A percentile compares a stretch with the other conserved stretches of the same genome.
Evolutionary conservation across 1,140 invertebrate genomes (phyloP).

Genomic region (Cotesia typhae): DNA sequence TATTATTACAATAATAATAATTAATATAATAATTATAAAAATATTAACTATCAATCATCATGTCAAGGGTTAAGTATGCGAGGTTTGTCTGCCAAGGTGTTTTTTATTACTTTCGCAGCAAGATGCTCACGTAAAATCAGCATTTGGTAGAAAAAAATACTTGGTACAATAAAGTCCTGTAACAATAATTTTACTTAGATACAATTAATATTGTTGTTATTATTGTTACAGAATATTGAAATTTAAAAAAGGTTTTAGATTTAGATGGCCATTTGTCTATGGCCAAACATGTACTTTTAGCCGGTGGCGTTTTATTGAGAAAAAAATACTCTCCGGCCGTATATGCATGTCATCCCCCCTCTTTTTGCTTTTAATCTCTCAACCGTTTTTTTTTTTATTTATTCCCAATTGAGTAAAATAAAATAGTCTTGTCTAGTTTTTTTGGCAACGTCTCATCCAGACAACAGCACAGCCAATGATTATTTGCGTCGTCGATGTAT

Average conservation of each 20-base stretch:
- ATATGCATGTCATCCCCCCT: slow-evolving; percentile 52
- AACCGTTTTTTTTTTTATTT: slow-evolving; percentile 21
- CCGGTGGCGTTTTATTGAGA: slow-evolving; percentile 65
- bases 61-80: slow-evolving; percentile 34
- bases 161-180: neutral
- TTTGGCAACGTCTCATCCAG: slow-evolving; percentile 17
- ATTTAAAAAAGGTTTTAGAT: slow-evolving; percentile 1
- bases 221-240: slow-evolving; percentile 18
- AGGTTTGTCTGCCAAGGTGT: slow-evolving; percentile 23
- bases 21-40: neutral
- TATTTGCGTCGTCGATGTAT: slow-evolving; percentile 36
- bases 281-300: slow-evolving; percentile 57
- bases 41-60: slow-evolving; percentile 39
- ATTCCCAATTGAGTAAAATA: slow-evolving; percentile 26
- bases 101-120: slow-evolving; percentile 50
- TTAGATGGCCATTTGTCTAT: slow-evolving; percentile 28
- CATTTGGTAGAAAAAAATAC: slow-evolving; percentile 4
- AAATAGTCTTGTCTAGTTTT: slow-evolving; percentile 16
- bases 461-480: slow-evolving; percentile 33
- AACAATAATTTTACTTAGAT: slow-evolving; percentile 5
- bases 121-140: slow-evolving; percentile 56
- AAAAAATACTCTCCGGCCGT: slow-evolving; percentile 29
- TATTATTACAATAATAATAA: neutral
- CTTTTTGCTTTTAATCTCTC: slow-evolving; percentile 63
- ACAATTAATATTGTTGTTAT: slow-evolving; percentile 39